Evolutionary conservation across 2,888 invertebrate genomes (phyloP).

Genomic region (Smittia sp.): DNA sequence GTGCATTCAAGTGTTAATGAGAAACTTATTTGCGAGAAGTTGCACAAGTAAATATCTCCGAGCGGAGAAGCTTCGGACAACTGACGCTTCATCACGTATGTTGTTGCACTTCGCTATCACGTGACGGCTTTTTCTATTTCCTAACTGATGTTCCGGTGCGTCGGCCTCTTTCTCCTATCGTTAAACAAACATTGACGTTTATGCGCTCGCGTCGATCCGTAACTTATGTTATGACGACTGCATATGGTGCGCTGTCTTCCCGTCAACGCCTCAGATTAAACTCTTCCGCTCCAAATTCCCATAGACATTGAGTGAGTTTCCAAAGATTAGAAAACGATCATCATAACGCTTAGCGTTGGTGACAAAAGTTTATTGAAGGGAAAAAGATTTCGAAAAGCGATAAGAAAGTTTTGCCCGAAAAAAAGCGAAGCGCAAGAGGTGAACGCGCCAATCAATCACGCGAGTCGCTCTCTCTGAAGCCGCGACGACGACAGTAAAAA

Average conservation of each 20-base stretch:
- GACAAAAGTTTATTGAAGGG: neutral
- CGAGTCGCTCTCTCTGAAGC: neutral
- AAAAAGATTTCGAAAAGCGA: neutral
- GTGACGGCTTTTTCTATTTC: neutral
- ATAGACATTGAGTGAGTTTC: neutral
- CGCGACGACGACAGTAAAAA: neutral
- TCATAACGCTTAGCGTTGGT: neutral
- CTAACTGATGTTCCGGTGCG: neutral
- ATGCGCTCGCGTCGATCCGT: neutral
- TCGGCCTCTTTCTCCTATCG: neutral
- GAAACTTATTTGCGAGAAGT: neutral
- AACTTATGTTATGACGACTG: neutral
- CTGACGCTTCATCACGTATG: neutral
- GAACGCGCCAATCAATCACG: slow-evolving; percentile 3
- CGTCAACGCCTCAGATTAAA: slow-evolving; percentile 2
- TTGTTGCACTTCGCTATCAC: neutral
- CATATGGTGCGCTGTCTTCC: neutral
- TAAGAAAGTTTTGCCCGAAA: neutral
- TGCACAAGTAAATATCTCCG: neutral
- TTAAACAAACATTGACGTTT: neutral
- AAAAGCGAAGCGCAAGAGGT: neutral
- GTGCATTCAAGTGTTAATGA: neutral
- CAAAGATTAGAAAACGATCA: neutral
- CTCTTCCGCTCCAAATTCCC: slow-evolving; percentile 11
- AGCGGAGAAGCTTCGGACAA: neutral